Evolutionary conservation across 1,140 invertebrate species (phyloP).

Genomic region (Oncopodura yosiiana): DNA sequence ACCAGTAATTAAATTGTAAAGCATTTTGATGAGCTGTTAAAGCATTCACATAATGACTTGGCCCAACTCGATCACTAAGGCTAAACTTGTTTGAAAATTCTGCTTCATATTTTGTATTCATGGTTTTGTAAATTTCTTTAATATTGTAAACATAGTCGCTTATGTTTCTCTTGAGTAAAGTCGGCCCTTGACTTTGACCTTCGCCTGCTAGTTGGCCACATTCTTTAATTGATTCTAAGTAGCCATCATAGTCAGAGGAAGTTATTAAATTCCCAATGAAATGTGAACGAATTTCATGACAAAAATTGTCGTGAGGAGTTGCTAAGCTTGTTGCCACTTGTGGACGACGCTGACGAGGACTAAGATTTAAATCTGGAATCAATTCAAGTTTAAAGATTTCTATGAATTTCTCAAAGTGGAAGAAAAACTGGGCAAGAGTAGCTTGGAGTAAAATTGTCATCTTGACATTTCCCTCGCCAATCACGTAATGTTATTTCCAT

Average conservation of each 20-base stretch:
- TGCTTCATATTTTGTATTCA: conserved; percentile 21
- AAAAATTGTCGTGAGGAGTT: not conserved
- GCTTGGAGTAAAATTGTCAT: conserved; percentile 18
- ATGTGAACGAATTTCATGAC: conserved; percentile 12
- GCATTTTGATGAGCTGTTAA: conserved; percentile 21
- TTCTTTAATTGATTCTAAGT: conserved; percentile 7
- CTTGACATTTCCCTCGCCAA: conserved; percentile 22
- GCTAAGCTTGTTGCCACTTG: not conserved
- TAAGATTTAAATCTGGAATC: not conserved
- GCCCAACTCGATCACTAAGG: conserved; percentile 7
- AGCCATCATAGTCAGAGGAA: conserved; percentile 4
- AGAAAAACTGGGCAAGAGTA: conserved; percentile 26
- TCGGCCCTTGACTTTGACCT: no score
- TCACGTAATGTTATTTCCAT: conserved; percentile 25
- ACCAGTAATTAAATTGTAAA: conserved; percentile 20
- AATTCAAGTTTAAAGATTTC: conserved; percentile 22
- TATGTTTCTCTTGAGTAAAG: not conserved
- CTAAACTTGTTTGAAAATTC: conserved; percentile 22
- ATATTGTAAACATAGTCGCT: conserved; percentile 23
- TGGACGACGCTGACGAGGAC: not conserved
- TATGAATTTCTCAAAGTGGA: conserved; percentile 25
- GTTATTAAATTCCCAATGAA: conserved; percentile 15
- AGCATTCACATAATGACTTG: conserved; percentile 27
- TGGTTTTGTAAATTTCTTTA: conserved; percentile 22
- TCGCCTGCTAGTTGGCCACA: conserved; percentile 15